Conservation (phyloP, 2,113 vertebrate genomes). For the Elaphurus davidianus region DNA sequence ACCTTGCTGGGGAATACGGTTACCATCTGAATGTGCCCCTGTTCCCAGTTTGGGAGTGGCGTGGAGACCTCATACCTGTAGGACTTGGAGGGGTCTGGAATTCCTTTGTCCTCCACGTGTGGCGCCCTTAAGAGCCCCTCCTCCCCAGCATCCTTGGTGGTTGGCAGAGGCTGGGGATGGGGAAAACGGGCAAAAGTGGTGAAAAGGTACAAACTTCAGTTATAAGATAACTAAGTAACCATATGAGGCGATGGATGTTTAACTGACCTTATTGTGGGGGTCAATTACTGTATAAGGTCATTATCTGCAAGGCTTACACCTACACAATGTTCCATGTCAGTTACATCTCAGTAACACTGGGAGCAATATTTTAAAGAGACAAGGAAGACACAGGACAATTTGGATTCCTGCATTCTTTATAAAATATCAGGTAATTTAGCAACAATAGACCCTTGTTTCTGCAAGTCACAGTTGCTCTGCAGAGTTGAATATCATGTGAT, state of each 20-base stretch:
- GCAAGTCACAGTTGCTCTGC: no score
- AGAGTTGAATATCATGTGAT: not conserved
- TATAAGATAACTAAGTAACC: not conserved
- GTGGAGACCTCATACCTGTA: rapidly evolving
- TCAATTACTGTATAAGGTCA: no score
- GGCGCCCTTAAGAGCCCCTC: rapidly evolving
- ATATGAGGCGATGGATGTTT: not conserved
- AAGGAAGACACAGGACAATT: not conserved
- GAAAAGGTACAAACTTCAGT: no score
- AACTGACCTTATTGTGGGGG: not conserved
- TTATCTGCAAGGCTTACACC: rapidly evolving
- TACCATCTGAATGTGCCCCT: rapidly evolving
- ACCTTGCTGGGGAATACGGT: rapidly evolving
- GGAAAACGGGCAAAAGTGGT: not conserved
- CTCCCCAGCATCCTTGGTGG: no score
- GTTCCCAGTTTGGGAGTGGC: rapidly evolving
- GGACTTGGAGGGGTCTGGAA: rapidly evolving
- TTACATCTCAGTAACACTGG: not conserved
- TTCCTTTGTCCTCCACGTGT: no score
- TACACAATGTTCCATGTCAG: no score
- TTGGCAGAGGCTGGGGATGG: not conserved
- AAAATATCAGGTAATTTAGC: not conserved
- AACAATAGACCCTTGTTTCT: rapidly evolving
- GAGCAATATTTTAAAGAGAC: not conserved
- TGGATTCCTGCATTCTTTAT: not conserved